Evolutionary conservation across 2,888 invertebrate genomes (phyloP), one percentile per base, ranked within the genome.

Genomic region (Himalopsyche anomala): DNA sequence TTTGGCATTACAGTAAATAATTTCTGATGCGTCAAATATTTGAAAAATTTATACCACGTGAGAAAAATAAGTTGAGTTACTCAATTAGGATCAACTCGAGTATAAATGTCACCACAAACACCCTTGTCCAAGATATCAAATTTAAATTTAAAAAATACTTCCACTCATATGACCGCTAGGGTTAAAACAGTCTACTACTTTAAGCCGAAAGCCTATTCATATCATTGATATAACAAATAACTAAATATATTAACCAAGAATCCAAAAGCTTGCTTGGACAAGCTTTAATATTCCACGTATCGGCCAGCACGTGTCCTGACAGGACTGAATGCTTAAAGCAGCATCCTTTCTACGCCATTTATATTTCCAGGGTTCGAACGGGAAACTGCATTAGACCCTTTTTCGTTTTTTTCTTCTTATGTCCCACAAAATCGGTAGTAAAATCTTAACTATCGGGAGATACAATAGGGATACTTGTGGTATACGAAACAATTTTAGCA

Each of bases 321-420:
- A 62, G 5, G 62, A 19, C n/a, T 11, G n/a, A 62, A 28, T 19
- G 19, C 62, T n/a, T 19, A 62, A 62, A 62, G 62, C 9, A 9
- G 62, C 62, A 28, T 62, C 19, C 62, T 62, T 8, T 9, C n/a
- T 19, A 11, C 19, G 6, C 62, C 11, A 19, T 62, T 62, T 62
- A 19, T 62, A 62, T 62, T 62, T 62, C 28, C 19, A 62, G 62
- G 62, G 62, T 19, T 62, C 62, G 62, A 62, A 62, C n/a, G 62
- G 62, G 5, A 62, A 62, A 62, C 62, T 62, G 62, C 19, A 62
- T 62, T 62, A 62, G 62, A 62, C 62, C 62, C 62, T 62, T 62
- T 62, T 62, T 45, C 45, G 45, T 62, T 6, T 19, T 56, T 56
- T 56, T 56, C 45, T 17, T 56, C 62, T 19, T 62, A 62, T 62